Evolutionary conservation across 1,140 invertebrate genomes (phyloP), one percentile per base, ranked within the genome.

Genomic region (Pseudomyrmex cubaensis): DNA sequence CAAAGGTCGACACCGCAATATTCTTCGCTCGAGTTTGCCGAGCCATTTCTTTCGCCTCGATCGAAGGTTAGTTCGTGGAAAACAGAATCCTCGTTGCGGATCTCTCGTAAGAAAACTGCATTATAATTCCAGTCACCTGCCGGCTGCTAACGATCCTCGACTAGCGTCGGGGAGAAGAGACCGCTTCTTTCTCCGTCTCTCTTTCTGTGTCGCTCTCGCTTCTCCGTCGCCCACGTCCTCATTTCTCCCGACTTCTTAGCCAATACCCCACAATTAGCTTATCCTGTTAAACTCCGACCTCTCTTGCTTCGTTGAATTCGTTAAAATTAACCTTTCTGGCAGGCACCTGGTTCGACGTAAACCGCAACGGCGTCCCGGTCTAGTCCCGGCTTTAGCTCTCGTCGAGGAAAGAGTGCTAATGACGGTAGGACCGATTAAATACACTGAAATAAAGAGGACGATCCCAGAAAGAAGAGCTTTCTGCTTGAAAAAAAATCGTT

Each of bases 211-310:
- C 12, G 10, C 56, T 70, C 77, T 90, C 88, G 46, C 78, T 80
- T 83, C 82, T 77, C 57, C 57, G 56, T 35, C 73, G 69, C 84
- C 35, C 84, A 86, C 69, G 85, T 87, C 84, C 89, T 90, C 89
- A 82, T 87, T 89, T 92, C 90, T 90, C 83, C 85, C 90, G 93
- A 93, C 92, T 93, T 93, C 93, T 94, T 93, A 94, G 92, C 94
- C 94, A 94, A 94, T 94, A 94, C 87, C 90, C 91, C 92, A 93
- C 93, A 94, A 94, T 94, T 94, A 94, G 92, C 94, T 94, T 94
- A 94, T 94, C 93, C 93, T 93, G 91, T 94, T 94, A 94, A 94
- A 94, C 92, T 90, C 90, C 90, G 85, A 91, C 85, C 90, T 91
- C 90, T 89, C 86, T 87, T 89, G 90, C 91, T 92, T 92, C 89